phyloP scores from a whole-genome alignment of 2,113 vertebrate species.

The Chaetorhynchus papuensis region DNA sequence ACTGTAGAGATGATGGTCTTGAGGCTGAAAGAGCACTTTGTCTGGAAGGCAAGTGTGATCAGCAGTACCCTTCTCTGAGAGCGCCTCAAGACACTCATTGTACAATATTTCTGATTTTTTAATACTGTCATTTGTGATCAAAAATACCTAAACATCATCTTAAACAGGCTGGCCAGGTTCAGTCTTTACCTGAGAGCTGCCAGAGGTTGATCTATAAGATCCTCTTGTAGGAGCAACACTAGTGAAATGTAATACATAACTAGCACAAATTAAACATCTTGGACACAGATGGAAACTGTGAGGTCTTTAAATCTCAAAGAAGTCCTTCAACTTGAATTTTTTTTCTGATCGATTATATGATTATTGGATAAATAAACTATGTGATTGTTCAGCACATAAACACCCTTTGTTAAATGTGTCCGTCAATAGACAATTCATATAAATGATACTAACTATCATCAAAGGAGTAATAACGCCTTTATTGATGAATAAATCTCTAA shows the following conservation, averaged over 20 bases:
- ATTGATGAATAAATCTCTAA: slow-evolving; percentile 80
- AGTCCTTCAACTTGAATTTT: slow-evolving; percentile 55
- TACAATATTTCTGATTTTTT: neutral
- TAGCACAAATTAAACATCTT: slow-evolving; percentile 41
- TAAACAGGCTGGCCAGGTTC: neutral
- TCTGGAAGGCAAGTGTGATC: neutral
- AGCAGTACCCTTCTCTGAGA: neutral
- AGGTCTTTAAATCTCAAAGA: slow-evolving; percentile 42
- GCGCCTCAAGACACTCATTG: neutral
- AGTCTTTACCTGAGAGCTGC: slow-evolving; percentile 10
- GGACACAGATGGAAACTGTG: slow-evolving; percentile 37
- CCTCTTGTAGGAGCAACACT: neutral
- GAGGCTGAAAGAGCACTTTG: neutral
- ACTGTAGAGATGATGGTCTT: neutral
- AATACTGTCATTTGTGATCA: neutral
- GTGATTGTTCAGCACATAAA: slow-evolving; percentile 63
- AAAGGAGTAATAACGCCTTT: slow-evolving; percentile 71
- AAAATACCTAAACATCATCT: neutral
- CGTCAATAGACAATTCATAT: slow-evolving; percentile 69
- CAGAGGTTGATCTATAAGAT: slow-evolving; percentile 17
- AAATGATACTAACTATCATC: slow-evolving; percentile 72
- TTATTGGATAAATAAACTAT: slow-evolving; percentile 68
- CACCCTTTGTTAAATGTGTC: slow-evolving; percentile 60
- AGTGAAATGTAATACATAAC: slow-evolving; percentile 25
- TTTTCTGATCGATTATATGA: slow-evolving; percentile 33